These are phyloP conservation scores for Mechanitis messenoides DNA, from an alignment of 2,888 invertebrate genomes.

Conservation along the genomic window DNA sequence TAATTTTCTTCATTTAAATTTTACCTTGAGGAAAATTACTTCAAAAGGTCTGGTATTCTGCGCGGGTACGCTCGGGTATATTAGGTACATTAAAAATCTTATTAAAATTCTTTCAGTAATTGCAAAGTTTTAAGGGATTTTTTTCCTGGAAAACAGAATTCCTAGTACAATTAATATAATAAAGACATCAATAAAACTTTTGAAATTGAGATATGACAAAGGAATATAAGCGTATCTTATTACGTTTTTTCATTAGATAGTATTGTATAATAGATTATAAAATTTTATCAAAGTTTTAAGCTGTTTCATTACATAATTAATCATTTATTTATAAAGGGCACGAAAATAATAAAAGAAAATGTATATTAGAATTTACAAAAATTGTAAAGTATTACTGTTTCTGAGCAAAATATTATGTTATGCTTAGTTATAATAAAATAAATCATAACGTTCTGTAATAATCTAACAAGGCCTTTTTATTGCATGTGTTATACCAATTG, in stretches of 20 bases:
- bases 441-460: neutral
- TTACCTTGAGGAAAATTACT: constrained; percentile 15
- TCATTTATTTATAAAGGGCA: too few species aligned
- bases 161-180: too few species aligned
- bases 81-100: constrained; percentile 16
- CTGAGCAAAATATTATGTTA: neutral
- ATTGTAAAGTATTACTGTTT: neutral
- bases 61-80: constrained; percentile 19
- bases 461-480: constrained; percentile 1
- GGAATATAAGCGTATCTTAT: too few species aligned
- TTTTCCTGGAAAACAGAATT: neutral
- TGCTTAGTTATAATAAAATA: neutral
- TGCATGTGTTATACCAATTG: neutral
- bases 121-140: constrained; percentile 3
- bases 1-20: constrained; percentile 19
- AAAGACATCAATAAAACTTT: too few species aligned
- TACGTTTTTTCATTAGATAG: too few species aligned
- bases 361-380: neutral
- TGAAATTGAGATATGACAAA: too few species aligned
- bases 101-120: constrained; percentile 5
- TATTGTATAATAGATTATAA: too few species aligned
- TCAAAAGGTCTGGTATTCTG: constrained; percentile 22
- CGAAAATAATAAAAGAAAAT: neutral
- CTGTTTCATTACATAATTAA: too few species aligned
- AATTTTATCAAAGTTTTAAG: too few species aligned